phyloP scores from a whole-genome alignment of 2,888 invertebrate genomes.

The Brassicogethes aeneus region DNA sequence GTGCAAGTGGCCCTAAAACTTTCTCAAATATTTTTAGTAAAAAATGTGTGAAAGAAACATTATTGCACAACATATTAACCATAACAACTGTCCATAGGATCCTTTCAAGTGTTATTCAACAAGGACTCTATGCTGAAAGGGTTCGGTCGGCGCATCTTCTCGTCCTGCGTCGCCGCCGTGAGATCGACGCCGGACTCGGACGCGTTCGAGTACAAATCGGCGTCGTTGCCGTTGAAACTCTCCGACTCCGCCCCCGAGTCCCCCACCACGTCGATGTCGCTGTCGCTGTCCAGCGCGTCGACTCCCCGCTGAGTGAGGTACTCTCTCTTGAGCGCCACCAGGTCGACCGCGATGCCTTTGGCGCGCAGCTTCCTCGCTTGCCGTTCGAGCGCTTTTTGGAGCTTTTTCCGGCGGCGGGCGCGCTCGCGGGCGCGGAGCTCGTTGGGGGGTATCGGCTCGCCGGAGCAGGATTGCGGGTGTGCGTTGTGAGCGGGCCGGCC shows the following conservation, averaged over 20 bases:
- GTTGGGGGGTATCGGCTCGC: constrained; percentile 92
- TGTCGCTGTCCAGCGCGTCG: constrained; percentile 47
- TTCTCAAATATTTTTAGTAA: too few relatives aligned
- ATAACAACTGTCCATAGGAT: neutral
- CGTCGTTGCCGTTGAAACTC: constrained; percentile 48
- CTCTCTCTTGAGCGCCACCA: constrained; percentile 76
- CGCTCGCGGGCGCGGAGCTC: constrained; percentile 78
- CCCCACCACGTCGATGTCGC: constrained; percentile 81
- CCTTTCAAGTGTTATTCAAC: constrained; percentile 60
- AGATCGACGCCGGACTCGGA: constrained; percentile 38
- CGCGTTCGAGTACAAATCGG: constrained; percentile 31
- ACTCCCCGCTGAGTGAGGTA: constrained; percentile 72
- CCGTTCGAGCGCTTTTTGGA: constrained; percentile 83
- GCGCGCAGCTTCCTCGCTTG: constrained; percentile 88
- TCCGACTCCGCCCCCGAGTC: constrained; percentile 64
- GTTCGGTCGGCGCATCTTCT: constrained; percentile 56
- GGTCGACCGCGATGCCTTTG: constrained; percentile 82
- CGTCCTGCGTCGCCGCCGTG: constrained; percentile 41
- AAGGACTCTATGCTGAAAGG: constrained; percentile 88
- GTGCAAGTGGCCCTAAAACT: too few relatives aligned
- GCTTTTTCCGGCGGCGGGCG: constrained; percentile 82
- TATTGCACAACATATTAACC: constrained; percentile 25
- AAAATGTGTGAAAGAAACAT: too few relatives aligned
- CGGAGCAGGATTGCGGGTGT: constrained; percentile 94
- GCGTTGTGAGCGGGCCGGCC: constrained; percentile 98